Evolutionary conservation across 2,113 vertebrate genomes (phyloP).

Genomic region (Pangasianodon gigas): DNA sequence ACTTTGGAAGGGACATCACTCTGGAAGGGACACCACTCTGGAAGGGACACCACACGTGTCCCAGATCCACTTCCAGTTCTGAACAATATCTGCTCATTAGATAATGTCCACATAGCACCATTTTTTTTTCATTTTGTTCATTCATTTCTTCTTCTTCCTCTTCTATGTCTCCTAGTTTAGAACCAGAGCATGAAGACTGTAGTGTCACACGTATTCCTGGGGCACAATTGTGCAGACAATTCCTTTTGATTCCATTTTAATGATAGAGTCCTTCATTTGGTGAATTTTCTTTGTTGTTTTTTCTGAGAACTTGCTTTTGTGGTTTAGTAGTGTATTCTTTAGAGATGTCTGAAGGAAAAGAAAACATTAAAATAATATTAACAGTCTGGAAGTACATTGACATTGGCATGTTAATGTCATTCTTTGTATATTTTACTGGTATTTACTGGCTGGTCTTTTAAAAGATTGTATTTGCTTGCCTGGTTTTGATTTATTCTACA

Average conservation of each 20-base stretch:
- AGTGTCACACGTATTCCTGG: constrained; percentile 46
- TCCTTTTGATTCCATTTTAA: constrained; percentile 33
- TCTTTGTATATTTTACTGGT: background rate
- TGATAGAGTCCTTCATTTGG: constrained; percentile 16
- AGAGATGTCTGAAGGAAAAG: constrained; percentile 57
- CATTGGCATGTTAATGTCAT: constrained; percentile 1
- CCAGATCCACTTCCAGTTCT: background rate
- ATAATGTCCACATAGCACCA: constrained; percentile 1
- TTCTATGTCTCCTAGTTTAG: background rate
- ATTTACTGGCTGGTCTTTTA: background rate
- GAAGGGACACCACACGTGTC: background rate
- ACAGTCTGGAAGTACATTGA: background rate
- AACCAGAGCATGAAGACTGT: background rate
- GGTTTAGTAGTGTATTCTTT: constrained; percentile 51
- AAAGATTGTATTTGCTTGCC: background rate
- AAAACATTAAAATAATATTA: constrained; percentile 5
- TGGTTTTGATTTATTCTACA: background rate
- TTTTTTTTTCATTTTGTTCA: background rate
- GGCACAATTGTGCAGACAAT: constrained; percentile 19
- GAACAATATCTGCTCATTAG: background rate
- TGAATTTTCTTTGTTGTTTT: constrained; percentile 29
- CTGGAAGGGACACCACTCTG: background rate
- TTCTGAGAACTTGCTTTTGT: constrained; percentile 36
- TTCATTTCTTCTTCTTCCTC: background rate
- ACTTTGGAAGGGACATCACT: background rate